Conservation (phyloP, 2,113 vertebrate species). For the Cyanoramphus novaezelandiae region DNA sequence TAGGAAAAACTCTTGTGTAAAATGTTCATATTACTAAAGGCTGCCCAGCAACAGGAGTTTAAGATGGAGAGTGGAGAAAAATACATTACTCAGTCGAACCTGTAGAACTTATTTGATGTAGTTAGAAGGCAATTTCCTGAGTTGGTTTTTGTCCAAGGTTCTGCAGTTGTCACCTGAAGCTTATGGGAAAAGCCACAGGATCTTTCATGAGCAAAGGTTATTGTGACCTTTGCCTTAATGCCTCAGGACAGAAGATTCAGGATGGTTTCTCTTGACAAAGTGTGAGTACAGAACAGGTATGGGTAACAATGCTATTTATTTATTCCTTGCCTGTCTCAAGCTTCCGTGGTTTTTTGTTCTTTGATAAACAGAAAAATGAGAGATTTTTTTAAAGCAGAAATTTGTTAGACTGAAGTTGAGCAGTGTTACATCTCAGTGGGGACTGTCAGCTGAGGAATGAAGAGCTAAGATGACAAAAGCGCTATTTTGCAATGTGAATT, state of each 20-base stretch:
- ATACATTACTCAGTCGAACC: not conserved
- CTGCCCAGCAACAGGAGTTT: not conserved
- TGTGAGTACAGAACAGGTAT: not conserved
- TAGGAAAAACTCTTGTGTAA: not conserved
- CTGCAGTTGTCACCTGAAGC: constrained; percentile 13
- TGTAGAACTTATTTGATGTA: not conserved
- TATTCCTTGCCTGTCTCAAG: not conserved
- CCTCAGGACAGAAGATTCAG: not conserved
- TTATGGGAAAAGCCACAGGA: not conserved
- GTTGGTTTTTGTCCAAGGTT: constrained; percentile 22
- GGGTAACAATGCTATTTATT: not conserved
- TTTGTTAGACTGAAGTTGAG: not conserved
- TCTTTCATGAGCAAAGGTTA: not conserved
- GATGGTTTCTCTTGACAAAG: not conserved
- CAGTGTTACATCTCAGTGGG: not conserved
- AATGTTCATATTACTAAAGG: not conserved
- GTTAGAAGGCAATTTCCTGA: constrained; percentile 42
- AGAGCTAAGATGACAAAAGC: not conserved
- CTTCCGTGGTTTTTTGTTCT: not conserved
- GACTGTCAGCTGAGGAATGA: not conserved
- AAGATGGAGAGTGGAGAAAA: not conserved
- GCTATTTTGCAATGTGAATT: not conserved
- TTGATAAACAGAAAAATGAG: not conserved
- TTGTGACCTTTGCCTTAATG: not conserved
- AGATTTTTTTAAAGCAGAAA: not conserved